These are phyloP conservation scores for Ficedula albicollis DNA, from an alignment of 2,797 vertebrate genomes.

Conservation along the genomic window DNA sequence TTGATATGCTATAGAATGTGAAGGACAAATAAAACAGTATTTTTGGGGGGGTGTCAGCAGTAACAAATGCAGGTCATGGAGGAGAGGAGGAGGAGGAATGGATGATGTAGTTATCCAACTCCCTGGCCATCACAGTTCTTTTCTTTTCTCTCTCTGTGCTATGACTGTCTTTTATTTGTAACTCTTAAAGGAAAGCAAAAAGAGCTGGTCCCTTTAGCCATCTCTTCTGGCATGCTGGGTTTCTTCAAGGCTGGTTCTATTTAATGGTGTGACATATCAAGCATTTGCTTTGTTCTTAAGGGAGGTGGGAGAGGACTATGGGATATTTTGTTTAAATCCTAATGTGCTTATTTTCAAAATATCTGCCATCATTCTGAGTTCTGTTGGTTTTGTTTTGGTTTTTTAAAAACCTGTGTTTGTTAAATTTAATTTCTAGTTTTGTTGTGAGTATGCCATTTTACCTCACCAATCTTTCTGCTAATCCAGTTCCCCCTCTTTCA, in stretches of 20 bases:
- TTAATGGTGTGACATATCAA: constrained; percentile 32
- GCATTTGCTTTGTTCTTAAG: constrained; percentile 20
- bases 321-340: neutral
- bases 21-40: neutral
- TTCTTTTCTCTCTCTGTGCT: constrained; percentile 9
- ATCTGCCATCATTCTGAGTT: constrained; percentile 48
- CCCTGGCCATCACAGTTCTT: neutral
- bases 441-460: constrained; percentile 67
- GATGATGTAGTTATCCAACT: neutral
- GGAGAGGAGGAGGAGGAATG: neutral
- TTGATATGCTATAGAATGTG: neutral
- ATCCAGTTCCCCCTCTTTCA: constrained; percentile 75
- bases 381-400: constrained; percentile 53
- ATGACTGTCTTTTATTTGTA: constrained; percentile 29
- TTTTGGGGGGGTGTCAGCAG: neutral
- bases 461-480: constrained; percentile 79
- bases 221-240: constrained; percentile 73
- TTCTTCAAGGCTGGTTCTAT: constrained; percentile 30
- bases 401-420: neutral
- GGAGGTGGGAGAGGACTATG: constrained; percentile 30
- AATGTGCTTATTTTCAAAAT: constrained; percentile 32
- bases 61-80: neutral
- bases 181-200: constrained; percentile 52
- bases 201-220: constrained; percentile 82
- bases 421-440: constrained; percentile 70